Evolutionary conservation across 1,140 invertebrate genomes (phyloP), one percentile per base, ranked within the genome.

Genomic region (Anthonomus grandis): DNA sequence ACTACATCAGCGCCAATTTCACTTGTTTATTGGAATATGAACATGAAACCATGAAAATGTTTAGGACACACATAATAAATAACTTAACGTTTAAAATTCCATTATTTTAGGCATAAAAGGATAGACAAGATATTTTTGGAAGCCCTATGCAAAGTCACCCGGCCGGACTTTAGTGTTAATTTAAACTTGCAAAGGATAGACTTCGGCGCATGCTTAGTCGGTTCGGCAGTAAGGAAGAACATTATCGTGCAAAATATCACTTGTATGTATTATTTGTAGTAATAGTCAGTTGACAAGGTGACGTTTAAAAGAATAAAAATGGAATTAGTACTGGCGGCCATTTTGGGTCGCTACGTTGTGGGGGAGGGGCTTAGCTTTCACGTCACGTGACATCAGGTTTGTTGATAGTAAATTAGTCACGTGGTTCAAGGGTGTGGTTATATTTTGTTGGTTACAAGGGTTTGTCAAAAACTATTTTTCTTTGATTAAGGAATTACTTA

Each of bases 121-220:
- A 17, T 24, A 13, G 67, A 68, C 48, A 56, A 23, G 21, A 24
- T 70, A 9, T 59, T 59, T 46, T 46, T 70, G 17, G 51, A 59
- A 10, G 66, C 62, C 0, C 18, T 24, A 19, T 68, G 66, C 39
- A 62, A 46, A 45, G 65, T 67, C 2, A 44, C 64, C 6, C 49
- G 48, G 38, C 68, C 68, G 1, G 52, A 56, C 31, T 68, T 70
- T 45, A 63, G 62, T 17, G 58, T 59, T n/a, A 62, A 69, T 42
- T 56, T 68, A 17, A 64, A 59, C 12, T 41, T 38, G 19, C 64
- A 69, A 51, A 56, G 61, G 4, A 46, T 70, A 19, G 63, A 69
- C 47, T 68, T 70, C 59, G 66, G 68, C 0, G 24, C 27, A 3
- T 55, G 63, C 9, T 21, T 49, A 1, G 31, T 69, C 10, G 68